Conservation (phyloP, 2,888 invertebrate genomes). For the Hypercompe scribonia region DNA sequence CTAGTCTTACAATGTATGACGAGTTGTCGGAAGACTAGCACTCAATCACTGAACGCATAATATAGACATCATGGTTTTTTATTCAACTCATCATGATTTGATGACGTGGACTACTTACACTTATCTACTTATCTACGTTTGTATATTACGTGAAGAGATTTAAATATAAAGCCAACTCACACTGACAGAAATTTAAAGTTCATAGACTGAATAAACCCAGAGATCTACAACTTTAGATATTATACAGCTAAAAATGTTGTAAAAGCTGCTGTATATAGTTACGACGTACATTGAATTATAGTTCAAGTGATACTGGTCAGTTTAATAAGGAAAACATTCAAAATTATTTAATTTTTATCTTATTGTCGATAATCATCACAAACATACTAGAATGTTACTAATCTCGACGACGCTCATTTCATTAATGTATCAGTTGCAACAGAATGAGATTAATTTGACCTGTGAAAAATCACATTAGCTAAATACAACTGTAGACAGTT, state of each 20-base stretch:
- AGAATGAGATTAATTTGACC: not conserved
- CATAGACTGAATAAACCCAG: not conserved
- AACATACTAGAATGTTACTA: not conserved
- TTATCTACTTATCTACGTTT: not conserved
- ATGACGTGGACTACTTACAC: not conserved
- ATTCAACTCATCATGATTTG: not conserved
- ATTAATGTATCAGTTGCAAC: not conserved
- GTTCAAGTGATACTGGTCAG: not conserved
- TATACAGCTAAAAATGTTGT: not conserved
- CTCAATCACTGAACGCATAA: not conserved
- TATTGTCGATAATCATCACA: not conserved
- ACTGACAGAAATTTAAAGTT: not conserved
- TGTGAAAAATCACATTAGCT: not conserved
- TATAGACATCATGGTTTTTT: not conserved
- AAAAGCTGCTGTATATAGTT: not conserved
- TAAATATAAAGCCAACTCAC: not conserved
- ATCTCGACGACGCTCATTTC: not conserved
- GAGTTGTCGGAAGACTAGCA: conserved; percentile 1
- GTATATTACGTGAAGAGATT: not conserved
- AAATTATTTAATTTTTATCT: not conserved
- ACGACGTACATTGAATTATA: not conserved
- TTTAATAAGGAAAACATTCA: not conserved
- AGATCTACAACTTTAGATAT: not conserved
- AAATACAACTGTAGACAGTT: too few relatives aligned
- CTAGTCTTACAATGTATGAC: not conserved